A percentile compares a stretch with the other conserved stretches of the same genome.
Conservation (phyloP, 2,888 invertebrate genomes). For the Pseudococcus jackbeardsleyi region DNA sequence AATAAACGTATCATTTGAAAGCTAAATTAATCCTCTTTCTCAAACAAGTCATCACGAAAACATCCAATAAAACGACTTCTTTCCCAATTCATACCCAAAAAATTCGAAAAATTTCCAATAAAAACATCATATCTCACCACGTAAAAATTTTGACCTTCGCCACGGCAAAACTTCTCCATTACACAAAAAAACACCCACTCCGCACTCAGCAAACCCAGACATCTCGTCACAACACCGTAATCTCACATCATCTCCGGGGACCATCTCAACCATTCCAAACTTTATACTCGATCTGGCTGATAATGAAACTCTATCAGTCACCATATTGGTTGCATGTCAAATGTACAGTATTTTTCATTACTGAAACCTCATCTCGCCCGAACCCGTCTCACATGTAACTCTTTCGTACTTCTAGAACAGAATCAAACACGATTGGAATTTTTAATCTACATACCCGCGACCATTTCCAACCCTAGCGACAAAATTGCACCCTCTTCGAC, state of each 20-base stretch:
- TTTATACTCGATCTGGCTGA: not conserved
- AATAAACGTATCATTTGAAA: no score
- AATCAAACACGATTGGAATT: not conserved
- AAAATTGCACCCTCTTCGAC: not conserved
- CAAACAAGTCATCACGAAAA: no score
- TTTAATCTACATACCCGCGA: conserved; percentile 4
- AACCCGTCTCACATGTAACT: not conserved
- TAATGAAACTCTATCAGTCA: conserved; percentile 16
- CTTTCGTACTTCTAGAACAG: not conserved
- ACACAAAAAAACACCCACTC: no score
- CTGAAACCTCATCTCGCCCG: not conserved
- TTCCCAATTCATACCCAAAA: no score
- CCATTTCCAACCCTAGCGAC: not conserved
- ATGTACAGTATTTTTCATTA: conserved; percentile 10
- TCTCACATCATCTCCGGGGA: not conserved
- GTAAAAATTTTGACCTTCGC: no score
- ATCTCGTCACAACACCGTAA: not conserved
- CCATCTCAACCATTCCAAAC: no score
- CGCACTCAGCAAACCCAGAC: not conserved
- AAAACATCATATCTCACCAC: no score
- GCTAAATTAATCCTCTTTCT: no score
- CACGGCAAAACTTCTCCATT: no score
- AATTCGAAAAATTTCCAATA: no score
- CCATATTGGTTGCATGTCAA: not conserved
- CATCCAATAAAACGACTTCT: no score